These are phyloP conservation scores for Drosophila sucinea DNA, from an alignment of 1,140 invertebrate species.

Conservation along the genomic window DNA sequence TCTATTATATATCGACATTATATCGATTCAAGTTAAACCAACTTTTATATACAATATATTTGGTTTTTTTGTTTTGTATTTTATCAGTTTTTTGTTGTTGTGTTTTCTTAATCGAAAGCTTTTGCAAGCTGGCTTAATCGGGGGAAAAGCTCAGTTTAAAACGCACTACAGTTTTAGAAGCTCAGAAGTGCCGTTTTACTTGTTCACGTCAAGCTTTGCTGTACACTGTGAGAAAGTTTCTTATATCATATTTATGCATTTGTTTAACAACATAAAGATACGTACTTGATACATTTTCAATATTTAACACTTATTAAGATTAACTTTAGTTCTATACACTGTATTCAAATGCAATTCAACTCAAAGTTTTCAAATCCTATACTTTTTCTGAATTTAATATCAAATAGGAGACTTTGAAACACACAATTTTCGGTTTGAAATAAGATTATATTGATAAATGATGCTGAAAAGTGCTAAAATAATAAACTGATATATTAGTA, in stretches of 20 bases:
- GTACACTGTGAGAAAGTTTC: conserved; percentile 37
- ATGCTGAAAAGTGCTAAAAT: too few species aligned
- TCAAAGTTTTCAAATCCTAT: too few species aligned
- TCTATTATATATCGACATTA: conserved; percentile 25
- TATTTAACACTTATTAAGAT: conserved; percentile 12
- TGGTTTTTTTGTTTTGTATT: neutral
- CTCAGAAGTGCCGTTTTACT: conserved; percentile 50
- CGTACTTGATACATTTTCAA: conserved; percentile 19
- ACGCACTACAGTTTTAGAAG: conserved; percentile 50
- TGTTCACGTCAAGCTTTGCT: conserved; percentile 40
- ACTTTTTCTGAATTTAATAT: neutral
- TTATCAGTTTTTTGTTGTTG: neutral
- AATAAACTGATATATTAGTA: too few species aligned
- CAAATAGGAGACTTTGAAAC: neutral
- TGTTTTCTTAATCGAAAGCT: neutral
- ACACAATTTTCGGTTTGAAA: too few species aligned
- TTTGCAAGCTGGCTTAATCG: neutral
- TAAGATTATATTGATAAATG: too few species aligned
- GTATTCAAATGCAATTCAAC: conserved; percentile 1
- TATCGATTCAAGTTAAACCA: neutral
- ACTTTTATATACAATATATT: neutral
- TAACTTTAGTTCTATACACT: neutral
- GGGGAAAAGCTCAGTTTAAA: conserved; percentile 33
- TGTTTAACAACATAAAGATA: conserved; percentile 21
- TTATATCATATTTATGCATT: neutral